Conservation (phyloP, 37 sponge, comb jelly and placozoan species). For the Ianthella basta region DNA sequence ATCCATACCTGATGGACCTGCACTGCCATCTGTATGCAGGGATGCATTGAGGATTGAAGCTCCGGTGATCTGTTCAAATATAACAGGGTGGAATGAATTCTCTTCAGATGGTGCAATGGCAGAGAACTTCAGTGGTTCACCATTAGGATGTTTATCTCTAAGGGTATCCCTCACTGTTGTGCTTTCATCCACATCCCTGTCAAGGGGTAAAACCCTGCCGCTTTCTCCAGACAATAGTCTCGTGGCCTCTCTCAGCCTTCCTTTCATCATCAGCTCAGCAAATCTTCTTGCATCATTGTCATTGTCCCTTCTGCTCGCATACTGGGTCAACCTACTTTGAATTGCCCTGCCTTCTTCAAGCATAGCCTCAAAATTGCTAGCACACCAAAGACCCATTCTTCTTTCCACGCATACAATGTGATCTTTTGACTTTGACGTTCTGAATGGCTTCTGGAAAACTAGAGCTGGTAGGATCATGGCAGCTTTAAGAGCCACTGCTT, state of each 20-base stretch:
- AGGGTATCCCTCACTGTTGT: not conserved
- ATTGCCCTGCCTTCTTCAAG: not conserved
- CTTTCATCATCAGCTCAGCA: slow-evolving; percentile 4
- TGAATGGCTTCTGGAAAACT: slow-evolving; percentile 4
- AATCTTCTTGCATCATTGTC: not conserved
- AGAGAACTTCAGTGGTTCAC: not conserved
- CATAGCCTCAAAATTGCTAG: not conserved
- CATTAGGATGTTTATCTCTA: not conserved
- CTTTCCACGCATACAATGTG: not conserved
- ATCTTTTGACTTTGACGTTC: slow-evolving; percentile 7
- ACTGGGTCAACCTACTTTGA: not conserved
- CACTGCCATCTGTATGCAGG: not conserved
- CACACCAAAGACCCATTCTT: slow-evolving; percentile 7
- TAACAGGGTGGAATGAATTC: not conserved
- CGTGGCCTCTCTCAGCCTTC: not conserved
- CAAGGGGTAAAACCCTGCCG: not conserved
- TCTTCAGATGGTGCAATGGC: not conserved
- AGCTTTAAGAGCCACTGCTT: not conserved
- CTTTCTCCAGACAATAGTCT: not conserved
- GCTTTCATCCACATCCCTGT: not conserved
- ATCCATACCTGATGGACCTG: slow-evolving; percentile 1
- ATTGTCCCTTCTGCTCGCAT: not conserved
- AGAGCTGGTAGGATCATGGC: slow-evolving; percentile 4
- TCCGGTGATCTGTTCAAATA: not conserved
- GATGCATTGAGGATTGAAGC: not conserved